Evolutionary conservation across 2,797 vertebrate species (phyloP), one percentile per base, ranked within the genome.

Genomic region (Scolopax bukidnonensis): DNA sequence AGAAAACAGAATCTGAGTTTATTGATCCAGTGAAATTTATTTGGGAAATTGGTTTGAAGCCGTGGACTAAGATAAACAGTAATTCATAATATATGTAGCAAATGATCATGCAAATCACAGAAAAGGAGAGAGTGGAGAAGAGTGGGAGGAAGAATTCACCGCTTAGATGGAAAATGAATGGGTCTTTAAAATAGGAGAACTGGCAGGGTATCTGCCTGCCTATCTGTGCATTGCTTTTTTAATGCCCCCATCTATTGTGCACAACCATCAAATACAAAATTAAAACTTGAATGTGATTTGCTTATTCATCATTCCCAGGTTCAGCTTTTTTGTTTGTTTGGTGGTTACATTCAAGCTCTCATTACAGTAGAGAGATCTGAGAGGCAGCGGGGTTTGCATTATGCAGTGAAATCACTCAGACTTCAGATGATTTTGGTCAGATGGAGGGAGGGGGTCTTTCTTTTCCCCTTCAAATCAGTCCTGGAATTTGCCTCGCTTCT

Each of bases 11-110:
- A 93, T 65, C 64, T 3, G 40, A 78, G 74, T 93, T 90, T 93
- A 95, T 54, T 63, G 91, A 95, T 96, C 83, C 43, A 75, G 74
- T 60, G 89, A 84, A 89, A 84, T 95, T 94, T 95, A 90, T 90
- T 92, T 96, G 59, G 91, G 76, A 96, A 91, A 94, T 92, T 77
- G 78, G 71, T 95, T 87, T 84, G 81, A 88, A 95, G 61, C 54
- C 19, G 6, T 53, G 75, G 64, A 89, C 56, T 84, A 91, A 86
- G 78, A 93, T 67, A 94, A 89, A 93, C 48, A 88, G 77, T 80
- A 87, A 75, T 87, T 96, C 61, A 45, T 90, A 87, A 96, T 87
- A 81, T 51, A 91, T 59, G 69, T 51, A 94, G 74, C 69, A 96
- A 97, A 94, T 75, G 60, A 95, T 92, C 75, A 76, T 54, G 65